Base-by-base conservation (phyloP, 2,888 invertebrate genomes). In the Brachycybe producta region DNA sequence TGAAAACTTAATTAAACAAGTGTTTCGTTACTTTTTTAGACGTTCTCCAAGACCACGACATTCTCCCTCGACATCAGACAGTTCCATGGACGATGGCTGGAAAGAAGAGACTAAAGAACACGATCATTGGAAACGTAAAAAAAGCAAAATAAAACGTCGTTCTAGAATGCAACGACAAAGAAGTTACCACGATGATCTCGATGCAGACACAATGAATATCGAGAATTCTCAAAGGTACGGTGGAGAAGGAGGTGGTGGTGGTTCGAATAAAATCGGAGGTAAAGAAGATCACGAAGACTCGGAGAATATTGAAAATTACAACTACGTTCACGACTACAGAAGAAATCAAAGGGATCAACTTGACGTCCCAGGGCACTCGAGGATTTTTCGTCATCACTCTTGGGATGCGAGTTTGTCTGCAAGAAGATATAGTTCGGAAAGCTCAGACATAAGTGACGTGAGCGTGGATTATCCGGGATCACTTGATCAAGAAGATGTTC, bases 361-460 rank as follows among this genome's bases (percentile, higher is more conserved):
- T 3, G 40, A 40, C 19, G 49, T 49, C 13, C 49, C 49, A n/a
- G 39, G 32, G 19, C 49, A 49, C 15, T 15, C 27, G 8, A 39
- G 32, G n/a, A 49, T 49, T 7, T 13, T 27, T 13, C 39, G 49
- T 11, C 49, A 49, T 28, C 49, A 49, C 23, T 49, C 49, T 13
- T 49, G 49, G 49, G 49, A 49, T 28, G 27, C 49, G n/a, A 41
- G 45, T 28, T 7, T 45, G 5, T 13, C 45, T 11, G 30, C 47
- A 2, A 19, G 45, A 34, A 44, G 49, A 19, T 35, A 45, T 39
- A 49, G 52, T 36, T 50, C 53, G n/a, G 52, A 39, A 27, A 53
- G 53, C 28, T 53, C 53, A 4, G 53, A 53, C 2, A 15, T 53
- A n/a, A 53, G 53, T 23, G 53, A 53, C 35, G 44, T 35, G 11